Conservation (phyloP, 1,140 invertebrate genomes). For the Panulirus ornatus region DNA sequence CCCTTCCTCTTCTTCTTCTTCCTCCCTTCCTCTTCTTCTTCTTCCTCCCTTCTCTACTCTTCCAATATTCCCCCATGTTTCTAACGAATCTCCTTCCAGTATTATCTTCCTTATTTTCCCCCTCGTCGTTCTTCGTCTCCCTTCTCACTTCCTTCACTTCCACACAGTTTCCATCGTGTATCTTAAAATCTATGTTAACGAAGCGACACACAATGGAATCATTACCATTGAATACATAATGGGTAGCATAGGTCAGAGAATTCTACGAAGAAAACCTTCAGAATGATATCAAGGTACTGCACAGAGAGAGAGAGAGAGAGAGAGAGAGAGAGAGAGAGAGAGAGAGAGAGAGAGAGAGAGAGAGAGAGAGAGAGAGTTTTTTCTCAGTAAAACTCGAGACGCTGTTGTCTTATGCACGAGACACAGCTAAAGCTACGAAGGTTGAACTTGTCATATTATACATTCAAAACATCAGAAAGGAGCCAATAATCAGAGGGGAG, state of each 20-base stretch:
- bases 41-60: neutral
- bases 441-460: no score
- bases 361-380: constrained; percentile 12
- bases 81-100: neutral
- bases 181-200: neutral
- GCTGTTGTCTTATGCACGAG: no score
- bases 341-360: constrained; percentile 6
- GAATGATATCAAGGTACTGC: neutral
- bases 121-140: neutral
- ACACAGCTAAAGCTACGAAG: no score
- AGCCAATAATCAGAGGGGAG: no score
- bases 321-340: neutral
- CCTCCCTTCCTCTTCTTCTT: neutral
- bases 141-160: neutral
- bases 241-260: neutral
- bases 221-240: neutral
- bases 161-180: neutral
- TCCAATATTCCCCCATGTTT: neutral
- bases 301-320: neutral
- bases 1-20: neutral
- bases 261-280: neutral
- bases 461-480: no score
- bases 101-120: neutral
- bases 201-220: neutral
- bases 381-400: no score